Base-by-base conservation (phyloP, 2,113 vertebrate species). In the Pandion haliaetus region DNA sequence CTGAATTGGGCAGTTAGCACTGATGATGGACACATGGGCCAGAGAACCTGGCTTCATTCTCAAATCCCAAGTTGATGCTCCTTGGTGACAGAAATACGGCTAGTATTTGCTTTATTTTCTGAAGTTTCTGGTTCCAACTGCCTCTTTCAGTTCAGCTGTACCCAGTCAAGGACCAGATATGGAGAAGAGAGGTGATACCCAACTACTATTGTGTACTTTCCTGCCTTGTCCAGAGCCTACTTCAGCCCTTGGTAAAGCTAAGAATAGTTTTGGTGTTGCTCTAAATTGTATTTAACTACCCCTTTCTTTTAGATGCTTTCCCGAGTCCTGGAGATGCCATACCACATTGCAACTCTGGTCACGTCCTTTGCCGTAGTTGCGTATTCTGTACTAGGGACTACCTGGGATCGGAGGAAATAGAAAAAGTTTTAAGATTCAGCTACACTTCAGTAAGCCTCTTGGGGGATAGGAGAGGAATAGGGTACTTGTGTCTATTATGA, bases 401-500 rank as follows among this genome's bases (percentile, higher is more conserved):
- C 2, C 2, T 23, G 5, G n/a, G 10, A 65, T 20, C 58, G 36
- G 54, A 61, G 36, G 25, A 58, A 57, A 55, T 5, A 36, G 31
- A 54, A 67, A 47, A 58, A 61, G 12, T 17, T 24, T 23, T 40
- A 59, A 59, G 47, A 32, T 61, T 23, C 31, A 62, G 36, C 36
- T 63, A 25, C 8, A 17, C 19, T 69, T 69, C 42, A n/a, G 1
- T 20, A 62, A 88, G 36, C 10, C 10, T 50, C 67, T 31, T 62
- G 6, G 45, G 44, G 6, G 12, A 19, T 8, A 78, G 67, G 42
- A 91, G 34, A 44, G 32, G 49, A 38, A 76, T 40, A 40, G 7
- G 15, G 5, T 28, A 29, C 16, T 57, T n/a, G 28, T 0, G 2
- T 63, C 29, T 42, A 2, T 44, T 58, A 28, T 14, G 32, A 45